Evolutionary conservation across 2,113 vertebrate genomes (phyloP).

Genomic region (Python bivittatus): DNA sequence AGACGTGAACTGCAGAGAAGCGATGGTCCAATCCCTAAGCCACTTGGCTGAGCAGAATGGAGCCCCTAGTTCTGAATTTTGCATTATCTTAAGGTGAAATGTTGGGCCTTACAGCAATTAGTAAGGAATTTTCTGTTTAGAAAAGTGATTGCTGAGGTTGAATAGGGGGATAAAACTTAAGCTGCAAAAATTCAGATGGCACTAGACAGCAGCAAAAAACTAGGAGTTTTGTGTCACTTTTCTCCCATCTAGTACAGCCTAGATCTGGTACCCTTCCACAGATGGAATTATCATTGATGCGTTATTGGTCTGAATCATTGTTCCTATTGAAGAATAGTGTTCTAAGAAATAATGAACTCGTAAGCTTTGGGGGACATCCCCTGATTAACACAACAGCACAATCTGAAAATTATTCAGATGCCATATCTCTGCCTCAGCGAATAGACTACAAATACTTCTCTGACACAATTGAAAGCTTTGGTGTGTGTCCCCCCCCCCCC

Average conservation of each 20-base stretch:
- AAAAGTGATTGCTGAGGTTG: neutral
- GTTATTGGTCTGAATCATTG: neutral
- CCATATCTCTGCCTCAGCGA: neutral
- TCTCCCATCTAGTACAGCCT: neutral
- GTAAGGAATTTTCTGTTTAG: too few relatives aligned
- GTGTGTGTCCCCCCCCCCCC: too few relatives aligned
- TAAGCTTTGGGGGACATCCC: neutral
- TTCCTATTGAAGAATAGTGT: neutral
- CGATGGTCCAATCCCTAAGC: neutral
- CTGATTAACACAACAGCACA: neutral
- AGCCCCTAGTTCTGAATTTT: neutral
- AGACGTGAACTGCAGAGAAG: neutral
- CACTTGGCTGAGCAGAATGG: neutral
- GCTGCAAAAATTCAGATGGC: neutral
- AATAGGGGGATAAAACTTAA: neutral
- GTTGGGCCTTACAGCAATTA: neutral
- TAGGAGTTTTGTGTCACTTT: neutral
- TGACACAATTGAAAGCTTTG: neutral
- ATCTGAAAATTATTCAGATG: neutral
- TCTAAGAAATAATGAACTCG: neutral
- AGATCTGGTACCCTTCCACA: neutral
- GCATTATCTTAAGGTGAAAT: neutral
- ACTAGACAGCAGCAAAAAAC: neutral
- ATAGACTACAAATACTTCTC: neutral
- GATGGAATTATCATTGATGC: neutral